A percentile compares a stretch with the other conserved stretches of the same genome.
Evolutionary conservation across 2,888 invertebrate species (phyloP).

Genomic region (Lithophane ornitopus): DNA sequence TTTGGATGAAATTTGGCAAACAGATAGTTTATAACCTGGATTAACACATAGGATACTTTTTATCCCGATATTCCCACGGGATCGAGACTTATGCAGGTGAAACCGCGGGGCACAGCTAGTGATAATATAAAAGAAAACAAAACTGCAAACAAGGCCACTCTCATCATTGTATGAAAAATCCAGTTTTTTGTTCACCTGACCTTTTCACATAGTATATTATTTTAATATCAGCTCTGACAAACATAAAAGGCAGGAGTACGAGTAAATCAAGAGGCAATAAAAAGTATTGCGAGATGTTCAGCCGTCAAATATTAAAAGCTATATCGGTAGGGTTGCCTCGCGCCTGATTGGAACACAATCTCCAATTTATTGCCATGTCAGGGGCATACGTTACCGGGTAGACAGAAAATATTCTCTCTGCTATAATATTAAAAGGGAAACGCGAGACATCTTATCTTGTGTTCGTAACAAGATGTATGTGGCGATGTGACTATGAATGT

Average conservation of each 20-base stretch:
- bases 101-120: too few species aligned
- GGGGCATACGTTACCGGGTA: not conserved
- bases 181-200: not conserved
- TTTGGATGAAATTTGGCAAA: too few species aligned
- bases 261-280: slow-evolving; percentile 54
- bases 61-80: too few species aligned
- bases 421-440: slow-evolving; percentile 54
- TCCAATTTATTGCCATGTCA: slow-evolving; percentile 47
- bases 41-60: too few species aligned
- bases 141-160: slow-evolving; percentile 1
- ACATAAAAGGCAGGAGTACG: slow-evolving; percentile 17
- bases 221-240: slow-evolving; percentile 13
- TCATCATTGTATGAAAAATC: not conserved
- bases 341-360: slow-evolving; percentile 34
- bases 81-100: too few species aligned
- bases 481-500: slow-evolving; percentile 11
- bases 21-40: too few species aligned
- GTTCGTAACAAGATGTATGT: slow-evolving; percentile 31
- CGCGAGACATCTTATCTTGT: slow-evolving; percentile 14
- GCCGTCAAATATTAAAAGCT: slow-evolving; percentile 62
- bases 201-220: slow-evolving; percentile 1
- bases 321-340: slow-evolving; percentile 42
- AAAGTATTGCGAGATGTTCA: slow-evolving; percentile 51
- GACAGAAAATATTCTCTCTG: slow-evolving; percentile 24
- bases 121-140: slow-evolving; percentile 1